Base-by-base conservation (phyloP, 2,888 invertebrate species). In the Kuschelorhynchus macadamiae region DNA sequence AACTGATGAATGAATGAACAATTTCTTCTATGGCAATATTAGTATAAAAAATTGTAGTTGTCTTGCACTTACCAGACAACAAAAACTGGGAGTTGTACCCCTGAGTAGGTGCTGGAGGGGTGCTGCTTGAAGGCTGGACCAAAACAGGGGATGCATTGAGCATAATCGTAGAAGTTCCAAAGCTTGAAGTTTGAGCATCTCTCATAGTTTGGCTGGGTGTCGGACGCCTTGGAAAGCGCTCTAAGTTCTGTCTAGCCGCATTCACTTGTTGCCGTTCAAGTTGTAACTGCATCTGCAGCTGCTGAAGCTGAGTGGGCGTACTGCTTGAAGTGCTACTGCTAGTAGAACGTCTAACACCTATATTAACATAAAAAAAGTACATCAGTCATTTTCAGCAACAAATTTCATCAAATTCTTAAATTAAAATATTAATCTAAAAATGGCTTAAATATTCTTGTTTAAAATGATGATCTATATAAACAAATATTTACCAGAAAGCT, bases 231-330 rank as follows among this genome's bases (percentile, higher is more conserved):
- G 96, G 96, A 83, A 95, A 87, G 71, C 96, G 89, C 85, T 96
- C 96, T 80, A 96, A 85, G 84, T 95, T 95, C 85, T 95, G 95
- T 74, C 96, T 90, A 71, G 92, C 92, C 79, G 92, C 92, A 79
- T 87, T 90, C 77, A 93, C 95, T 88, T 96, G 93, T 85, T 96
- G 93, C 78, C 95, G 87, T 84, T 95, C 95, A 72, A 95, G 87
- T 84, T 96, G 96, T 81, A 95, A 86, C 85, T 97, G 97, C 95
- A 97, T 96, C 87, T 97, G 96, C 78, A 97, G 86, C 82, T 97
- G 96, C 83, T 96, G 96, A 82, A 97, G 86, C 84, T 94, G 94
- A 76, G 92, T 91, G 76, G 93, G 92, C 77, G 88, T 88, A 77
- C 86, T 87, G 73, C 85, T 86, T 74, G 85, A 85, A 66, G 85